Evolutionary conservation across 2,888 invertebrate genomes (phyloP), one percentile per base, ranked within the genome.

Genomic region (Mesorhabditis spiculigera): DNA sequence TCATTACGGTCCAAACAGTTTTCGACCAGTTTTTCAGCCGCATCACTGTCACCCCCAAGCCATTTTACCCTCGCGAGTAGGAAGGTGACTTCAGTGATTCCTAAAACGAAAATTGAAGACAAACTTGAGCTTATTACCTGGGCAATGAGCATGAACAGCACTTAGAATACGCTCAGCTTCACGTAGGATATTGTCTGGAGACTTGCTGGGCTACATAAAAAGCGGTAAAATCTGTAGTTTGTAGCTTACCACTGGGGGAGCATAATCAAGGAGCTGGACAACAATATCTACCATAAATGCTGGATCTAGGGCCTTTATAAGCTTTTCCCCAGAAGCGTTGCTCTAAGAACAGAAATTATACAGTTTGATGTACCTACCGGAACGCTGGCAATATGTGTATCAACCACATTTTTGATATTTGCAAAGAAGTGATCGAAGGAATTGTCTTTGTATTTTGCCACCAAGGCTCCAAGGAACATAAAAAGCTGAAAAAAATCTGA

Each of bases 51-150:
- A 82, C 87, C 87, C 82, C 90, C 90, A 13, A 93, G 88, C 87
- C 92, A 93, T 83, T 92, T 92, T 28, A 93, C 89, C 86, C 92
- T 92, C 0, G 93, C 92, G 75, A 92, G 87, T 73, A 92, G 89
- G 85, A 91, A 91, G 65, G 86, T 80, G 4, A 87, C 87, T 74
- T 88, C 87, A 58, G 88, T 89, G 69, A 93, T 89, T n/a, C 66
- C 66, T 70, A 42, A 50, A 70, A 10, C 28, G 3, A 28, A 28
- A 28, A 28, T 28, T 28, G 28, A 28, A 28, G 28, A 58, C 5
- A 65, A 50, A 6, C 28, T 8, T 63, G 45, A 45, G 42, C 13
- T 69, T 28, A 73, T 28, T 0, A n/a, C 94, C 94, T 0, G 95
- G 94, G 85, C 93, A 93, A 5, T 91, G 91, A 70, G 91, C 90